Evolutionary conservation across 2,888 invertebrate genomes (phyloP), one percentile per base, ranked within the genome.

Genomic region (Aromia moschata): DNA sequence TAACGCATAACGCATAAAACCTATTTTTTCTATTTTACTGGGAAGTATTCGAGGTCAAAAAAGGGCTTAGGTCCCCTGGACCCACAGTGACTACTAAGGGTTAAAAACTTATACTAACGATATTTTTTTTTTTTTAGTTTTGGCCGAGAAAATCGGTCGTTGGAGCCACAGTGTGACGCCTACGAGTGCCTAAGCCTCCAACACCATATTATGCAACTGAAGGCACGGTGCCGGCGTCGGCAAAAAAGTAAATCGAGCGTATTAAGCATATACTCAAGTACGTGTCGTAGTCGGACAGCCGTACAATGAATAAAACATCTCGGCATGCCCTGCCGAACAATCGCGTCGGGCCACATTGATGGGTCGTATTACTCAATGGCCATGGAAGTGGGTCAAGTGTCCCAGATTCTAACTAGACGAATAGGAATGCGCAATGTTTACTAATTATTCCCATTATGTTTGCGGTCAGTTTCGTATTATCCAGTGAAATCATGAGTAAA

Each of bases 331-430:
- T 10, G 43, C 55, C 43, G 45, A 57, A 45, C 37, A 56, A 52
- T 52, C 46, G 47, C 40, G 14, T 33, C 18, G 41, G 44, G 30
- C 14, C 30, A 55, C 45, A 36, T 14, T 18, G 18, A 20, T 56
- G 41, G 20, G 30, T 44, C 31, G 16, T 12, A 51, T 65, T 65
- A 62, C 58, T 33, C 54, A 60, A 62, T 47, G 45, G 43, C 45
- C 44, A 54, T 58, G 40, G 37, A 62, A 62, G 62, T 62, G 36
- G 60, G 62, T 56, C 65, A 58, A 20, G 30, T 57, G 65, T 49
- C 65, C 65, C 56, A 65, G 60, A 60, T 65, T 62, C 11, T 18
- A 56, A 44, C 61, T 59, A 64, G 59, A 56, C 61, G 56, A 49
- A 18, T 55, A 45, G 33, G 56, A 55, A 55, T 61, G 53, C 55